phyloP scores from a whole-genome alignment of 2,797 vertebrate species.

The Pantherophis alleghaniensis region DNA sequence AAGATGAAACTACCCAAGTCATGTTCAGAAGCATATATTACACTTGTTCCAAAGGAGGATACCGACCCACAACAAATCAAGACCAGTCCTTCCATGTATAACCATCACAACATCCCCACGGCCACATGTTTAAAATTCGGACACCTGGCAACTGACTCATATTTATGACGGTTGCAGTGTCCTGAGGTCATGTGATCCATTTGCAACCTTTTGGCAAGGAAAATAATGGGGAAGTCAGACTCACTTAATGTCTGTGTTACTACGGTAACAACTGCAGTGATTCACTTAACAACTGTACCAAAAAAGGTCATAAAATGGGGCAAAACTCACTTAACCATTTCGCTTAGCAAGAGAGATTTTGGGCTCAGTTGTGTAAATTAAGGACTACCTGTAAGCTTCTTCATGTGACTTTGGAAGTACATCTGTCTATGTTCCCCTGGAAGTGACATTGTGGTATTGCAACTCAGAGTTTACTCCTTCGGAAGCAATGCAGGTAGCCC shows the following conservation, averaged over 20 bases:
- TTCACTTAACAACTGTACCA: not conserved
- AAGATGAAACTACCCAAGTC: too few relatives aligned
- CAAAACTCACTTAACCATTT: too few relatives aligned
- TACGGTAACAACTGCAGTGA: not conserved
- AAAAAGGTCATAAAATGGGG: not conserved
- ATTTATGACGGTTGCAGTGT: not conserved
- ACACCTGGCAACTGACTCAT: not conserved
- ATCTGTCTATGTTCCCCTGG: not conserved
- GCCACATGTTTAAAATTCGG: not conserved
- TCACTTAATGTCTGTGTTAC: not conserved
- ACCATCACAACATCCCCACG: not conserved
- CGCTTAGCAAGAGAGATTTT: too few relatives aligned
- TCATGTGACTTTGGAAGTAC: not conserved
- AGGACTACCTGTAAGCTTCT: not conserved
- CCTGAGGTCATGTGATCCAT: not conserved
- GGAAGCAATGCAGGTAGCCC: too few relatives aligned
- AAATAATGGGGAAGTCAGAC: not conserved
- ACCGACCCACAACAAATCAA: too few relatives aligned
- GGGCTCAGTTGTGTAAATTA: too few relatives aligned
- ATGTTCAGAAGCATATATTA: too few relatives aligned
- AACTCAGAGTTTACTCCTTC: too few relatives aligned
- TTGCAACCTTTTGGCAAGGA: not conserved
- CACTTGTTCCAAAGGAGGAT: too few relatives aligned
- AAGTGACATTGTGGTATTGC: too few relatives aligned
- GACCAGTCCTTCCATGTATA: not conserved